Percentiles rank a stretch among this genome's conserved stretches.
phyloP scores from a whole-genome alignment of 1,140 invertebrate species.

The Monomorium pharaonis region DNA sequence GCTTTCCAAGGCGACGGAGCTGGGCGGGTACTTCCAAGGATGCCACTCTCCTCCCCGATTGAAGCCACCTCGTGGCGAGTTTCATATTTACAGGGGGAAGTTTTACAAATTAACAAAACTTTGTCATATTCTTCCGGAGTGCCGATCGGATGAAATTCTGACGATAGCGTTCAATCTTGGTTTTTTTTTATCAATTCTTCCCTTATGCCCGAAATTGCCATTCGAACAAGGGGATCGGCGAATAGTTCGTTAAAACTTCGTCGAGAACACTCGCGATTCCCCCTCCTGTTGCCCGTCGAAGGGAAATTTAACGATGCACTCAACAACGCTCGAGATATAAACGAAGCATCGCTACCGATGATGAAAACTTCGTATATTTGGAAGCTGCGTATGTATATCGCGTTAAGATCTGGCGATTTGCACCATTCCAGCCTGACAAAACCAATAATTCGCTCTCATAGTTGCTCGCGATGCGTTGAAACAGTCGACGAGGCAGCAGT shows the following conservation, averaged over 20 bases:
- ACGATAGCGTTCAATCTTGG: neutral
- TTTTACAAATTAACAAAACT: slow-evolving; percentile 55
- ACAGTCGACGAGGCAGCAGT: slow-evolving; percentile 36
- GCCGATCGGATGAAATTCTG: neutral
- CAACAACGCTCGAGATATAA: neutral
- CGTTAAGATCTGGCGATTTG: slow-evolving; percentile 10
- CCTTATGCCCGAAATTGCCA: neutral
- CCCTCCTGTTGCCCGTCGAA: neutral
- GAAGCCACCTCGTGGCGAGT: neutral
- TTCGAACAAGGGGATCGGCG: slow-evolving; percentile 36
- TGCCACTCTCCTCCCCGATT: neutral
- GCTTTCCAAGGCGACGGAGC: slow-evolving; percentile 50
- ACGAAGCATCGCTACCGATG: neutral
- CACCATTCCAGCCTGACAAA: slow-evolving; percentile 43
- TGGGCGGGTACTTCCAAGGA: slow-evolving; percentile 38
- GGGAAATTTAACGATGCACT: slow-evolving; percentile 39
- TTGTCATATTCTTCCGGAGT: slow-evolving; percentile 16
- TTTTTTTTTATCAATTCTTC: slow-evolving; percentile 18
- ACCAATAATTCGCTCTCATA: slow-evolving; percentile 51
- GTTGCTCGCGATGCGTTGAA: neutral
- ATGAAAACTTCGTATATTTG: slow-evolving; percentile 2
- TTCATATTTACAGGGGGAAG: slow-evolving; percentile 35
- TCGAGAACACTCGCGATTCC: slow-evolving; percentile 56
- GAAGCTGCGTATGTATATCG: slow-evolving; percentile 7
- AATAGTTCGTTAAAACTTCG: slow-evolving; percentile 71